Percentiles rank a stretch among this genome's conserved stretches.
These are phyloP conservation scores for Orycteropus afer DNA, from an alignment of 2,113 vertebrate genomes.

Conservation along the genomic window DNA sequence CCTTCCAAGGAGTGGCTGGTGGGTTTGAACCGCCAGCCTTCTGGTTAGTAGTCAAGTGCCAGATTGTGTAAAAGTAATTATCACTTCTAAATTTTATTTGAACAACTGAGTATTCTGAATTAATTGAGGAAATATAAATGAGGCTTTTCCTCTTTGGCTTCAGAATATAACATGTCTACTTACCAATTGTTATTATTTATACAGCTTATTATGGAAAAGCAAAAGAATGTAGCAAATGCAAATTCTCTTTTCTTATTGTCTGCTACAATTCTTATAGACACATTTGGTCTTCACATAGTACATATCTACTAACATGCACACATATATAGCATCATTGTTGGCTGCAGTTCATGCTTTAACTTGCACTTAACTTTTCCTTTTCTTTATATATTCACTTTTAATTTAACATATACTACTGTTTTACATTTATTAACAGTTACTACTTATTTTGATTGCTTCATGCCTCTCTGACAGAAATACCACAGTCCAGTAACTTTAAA, in stretches of 20 bases:
- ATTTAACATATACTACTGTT: background rate
- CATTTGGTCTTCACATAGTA: background rate
- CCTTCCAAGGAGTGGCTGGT: no score
- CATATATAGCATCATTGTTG: background rate
- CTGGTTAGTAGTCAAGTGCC: no score
- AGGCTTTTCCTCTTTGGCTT: no score
- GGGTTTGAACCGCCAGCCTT: no score
- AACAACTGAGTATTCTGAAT: no score
- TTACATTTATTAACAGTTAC: background rate
- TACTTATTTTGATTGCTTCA: no score
- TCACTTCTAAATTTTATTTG: no score
- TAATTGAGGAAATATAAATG: no score
- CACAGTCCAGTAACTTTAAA: no score
- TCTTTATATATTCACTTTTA: background rate
- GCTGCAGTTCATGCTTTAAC: background rate
- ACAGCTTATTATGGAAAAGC: background rate
- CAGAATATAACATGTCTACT: no score
- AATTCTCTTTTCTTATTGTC: background rate
- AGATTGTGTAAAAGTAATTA: no score
- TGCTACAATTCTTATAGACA: background rate
- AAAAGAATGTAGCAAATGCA: background rate
- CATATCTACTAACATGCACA: background rate
- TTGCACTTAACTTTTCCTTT: background rate
- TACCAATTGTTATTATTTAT: background rate
- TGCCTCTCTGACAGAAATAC: no score